Evolutionary conservation across 1,140 invertebrate species (phyloP), one percentile per base, ranked within the genome.

Genomic region (Philopotamus ludificatus): DNA sequence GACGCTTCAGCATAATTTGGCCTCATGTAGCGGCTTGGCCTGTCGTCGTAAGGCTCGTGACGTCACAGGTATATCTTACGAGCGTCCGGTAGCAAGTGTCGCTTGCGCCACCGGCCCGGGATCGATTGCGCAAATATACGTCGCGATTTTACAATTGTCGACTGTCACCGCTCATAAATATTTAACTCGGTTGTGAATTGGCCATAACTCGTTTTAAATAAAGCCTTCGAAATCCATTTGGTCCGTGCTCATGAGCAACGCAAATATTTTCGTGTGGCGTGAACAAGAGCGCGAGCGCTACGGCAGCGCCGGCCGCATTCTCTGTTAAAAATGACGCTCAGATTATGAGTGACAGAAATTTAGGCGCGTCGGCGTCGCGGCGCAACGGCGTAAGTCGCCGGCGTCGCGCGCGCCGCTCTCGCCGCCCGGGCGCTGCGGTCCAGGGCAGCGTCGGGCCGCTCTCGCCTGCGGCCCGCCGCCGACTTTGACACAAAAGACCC

Each of bases 271-370:
- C 62, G 50, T 26, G 20, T 47, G 42, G 8, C 57, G 50, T 16
- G 26, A 39, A n/a, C 50, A 9, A 26, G 16, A 20, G 9, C 50
- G 8, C 45, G 10, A 10, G 10, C 15, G n/a, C 45, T 20, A 7
- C 22, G 50, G 16, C 23, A 16, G 10, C 7, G n/a, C 50, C 16
- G 50, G 54, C 28, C n/a, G 54, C n/a, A 60, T 45, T 47, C 18
- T 21, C 12, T 49, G 49, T 60, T 60, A 60, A 60, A 60, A 50
- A 60, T 23, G 58, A 60, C 34, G 21, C 39, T 26, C 49, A 68
- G 55, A 68, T 68, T 68, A 70, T 66, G 64, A 70, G 49, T 70
- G 67, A 66, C 67, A 70, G 44, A 65, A 65, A 68, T 65, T 68
- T 50, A 62, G 63, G 55, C 63, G 47, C 45, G 67, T 68, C 28